Conservation (phyloP, 2,113 vertebrate genomes). For the Petromus typicus region DNA sequence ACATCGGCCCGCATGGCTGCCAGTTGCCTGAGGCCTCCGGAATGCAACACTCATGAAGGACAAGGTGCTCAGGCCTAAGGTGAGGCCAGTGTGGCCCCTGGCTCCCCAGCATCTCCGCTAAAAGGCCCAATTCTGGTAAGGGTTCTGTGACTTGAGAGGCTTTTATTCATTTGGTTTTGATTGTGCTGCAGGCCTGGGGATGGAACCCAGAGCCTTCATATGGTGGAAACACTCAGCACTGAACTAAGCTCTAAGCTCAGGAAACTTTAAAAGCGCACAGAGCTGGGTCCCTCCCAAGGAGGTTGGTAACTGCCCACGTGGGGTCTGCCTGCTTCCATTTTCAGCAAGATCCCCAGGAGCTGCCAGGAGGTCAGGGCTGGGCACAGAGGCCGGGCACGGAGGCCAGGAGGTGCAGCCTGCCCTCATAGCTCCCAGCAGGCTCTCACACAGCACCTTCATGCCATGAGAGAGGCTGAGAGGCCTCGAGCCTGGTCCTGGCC, state of each 20-base stretch:
- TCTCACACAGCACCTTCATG: background rate
- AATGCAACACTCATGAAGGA: background rate
- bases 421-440: background rate
- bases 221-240: background rate
- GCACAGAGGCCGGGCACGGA: background rate
- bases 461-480: background rate
- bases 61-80: background rate
- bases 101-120: background rate
- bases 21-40: background rate
- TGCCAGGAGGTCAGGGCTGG: background rate
- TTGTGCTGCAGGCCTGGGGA: background rate
- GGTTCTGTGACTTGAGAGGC: background rate
- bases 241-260: background rate
- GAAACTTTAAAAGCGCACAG: background rate
- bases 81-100: background rate
- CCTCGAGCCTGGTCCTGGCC: too few relatives aligned
- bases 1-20: background rate
- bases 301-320: background rate
- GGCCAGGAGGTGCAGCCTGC: background rate
- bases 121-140: background rate
- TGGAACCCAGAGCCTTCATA: background rate
- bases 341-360: background rate
- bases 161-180: background rate
- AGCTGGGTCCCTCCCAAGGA: background rate
- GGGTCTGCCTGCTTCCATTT: background rate